A percentile compares a stretch with the other conserved stretches of the same genome.
Evolutionary conservation across 2,797 vertebrate species (phyloP).

Genomic region (Silurus lanzhouensis): DNA sequence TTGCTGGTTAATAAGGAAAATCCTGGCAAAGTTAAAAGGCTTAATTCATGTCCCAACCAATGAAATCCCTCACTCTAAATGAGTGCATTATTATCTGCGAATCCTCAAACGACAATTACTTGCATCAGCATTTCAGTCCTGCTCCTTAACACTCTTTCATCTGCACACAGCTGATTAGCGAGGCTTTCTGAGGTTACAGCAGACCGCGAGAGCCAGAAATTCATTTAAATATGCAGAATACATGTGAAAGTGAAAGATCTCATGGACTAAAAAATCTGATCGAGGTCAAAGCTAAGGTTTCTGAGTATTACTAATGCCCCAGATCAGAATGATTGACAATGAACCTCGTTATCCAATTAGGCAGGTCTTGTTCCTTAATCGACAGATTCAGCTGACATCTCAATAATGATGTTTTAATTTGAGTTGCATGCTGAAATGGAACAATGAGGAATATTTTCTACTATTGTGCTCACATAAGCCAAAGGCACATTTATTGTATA

Average conservation of each 20-base stretch:
- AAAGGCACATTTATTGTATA: background rate
- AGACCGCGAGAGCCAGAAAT: background rate
- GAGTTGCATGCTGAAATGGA: background rate
- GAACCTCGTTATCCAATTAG: conserved; percentile 21
- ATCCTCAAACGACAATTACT: conserved; percentile 12
- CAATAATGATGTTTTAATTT: conserved; percentile 25
- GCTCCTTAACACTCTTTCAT: conserved; percentile 3
- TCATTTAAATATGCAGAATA: background rate
- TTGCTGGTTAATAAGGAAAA: background rate
- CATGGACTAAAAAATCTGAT: background rate
- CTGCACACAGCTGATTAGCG: background rate
- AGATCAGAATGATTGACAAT: conserved; percentile 34
- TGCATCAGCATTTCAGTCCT: conserved; percentile 17
- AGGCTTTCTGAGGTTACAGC: background rate
- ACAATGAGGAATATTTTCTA: background rate
- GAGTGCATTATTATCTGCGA: background rate
- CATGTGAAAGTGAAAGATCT: background rate
- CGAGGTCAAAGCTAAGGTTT: background rate
- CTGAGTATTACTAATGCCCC: background rate
- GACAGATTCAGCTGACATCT: conserved; percentile 38
- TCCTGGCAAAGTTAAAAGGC: background rate
- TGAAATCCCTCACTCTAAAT: background rate
- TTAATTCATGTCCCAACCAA: background rate
- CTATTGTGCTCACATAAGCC: background rate
- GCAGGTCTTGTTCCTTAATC: conserved; percentile 20